Conservation (phyloP, 2,113 vertebrate genomes). For the Mixornis gularis region DNA sequence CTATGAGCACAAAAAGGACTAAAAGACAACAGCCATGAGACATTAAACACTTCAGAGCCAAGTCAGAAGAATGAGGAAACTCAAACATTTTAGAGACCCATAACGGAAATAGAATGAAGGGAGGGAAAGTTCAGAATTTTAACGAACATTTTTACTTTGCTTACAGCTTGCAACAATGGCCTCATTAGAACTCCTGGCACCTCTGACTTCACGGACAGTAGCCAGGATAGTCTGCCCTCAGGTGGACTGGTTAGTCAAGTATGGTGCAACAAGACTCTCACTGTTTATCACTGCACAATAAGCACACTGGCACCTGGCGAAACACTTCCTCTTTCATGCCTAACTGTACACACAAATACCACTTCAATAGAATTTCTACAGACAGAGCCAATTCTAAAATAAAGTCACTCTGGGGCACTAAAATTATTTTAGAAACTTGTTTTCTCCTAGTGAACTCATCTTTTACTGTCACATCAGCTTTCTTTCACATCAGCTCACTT, state of each 20-base stretch:
- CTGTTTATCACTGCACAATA: background rate
- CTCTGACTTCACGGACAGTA: background rate
- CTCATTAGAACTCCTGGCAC: background rate
- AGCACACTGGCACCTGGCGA: background rate
- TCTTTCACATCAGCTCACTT: background rate
- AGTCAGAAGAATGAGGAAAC: background rate
- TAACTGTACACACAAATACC: background rate
- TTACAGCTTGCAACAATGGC: background rate
- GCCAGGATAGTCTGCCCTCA: background rate
- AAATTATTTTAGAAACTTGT: background rate
- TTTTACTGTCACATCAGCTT: background rate
- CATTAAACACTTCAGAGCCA: background rate
- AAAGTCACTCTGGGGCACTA: background rate
- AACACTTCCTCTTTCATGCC: background rate
- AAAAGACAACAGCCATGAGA: background rate
- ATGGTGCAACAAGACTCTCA: background rate
- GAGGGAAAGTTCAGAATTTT: background rate
- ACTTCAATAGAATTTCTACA: background rate
- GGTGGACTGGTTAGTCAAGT: background rate
- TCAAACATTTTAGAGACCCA: background rate
- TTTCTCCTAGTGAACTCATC: background rate
- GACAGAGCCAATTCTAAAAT: background rate
- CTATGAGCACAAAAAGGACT: background rate
- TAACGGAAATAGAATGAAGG: background rate
- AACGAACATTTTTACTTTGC: background rate